Evolutionary conservation across 2,888 invertebrate genomes (phyloP).

Genomic region (Metopia argyrocephala): DNA sequence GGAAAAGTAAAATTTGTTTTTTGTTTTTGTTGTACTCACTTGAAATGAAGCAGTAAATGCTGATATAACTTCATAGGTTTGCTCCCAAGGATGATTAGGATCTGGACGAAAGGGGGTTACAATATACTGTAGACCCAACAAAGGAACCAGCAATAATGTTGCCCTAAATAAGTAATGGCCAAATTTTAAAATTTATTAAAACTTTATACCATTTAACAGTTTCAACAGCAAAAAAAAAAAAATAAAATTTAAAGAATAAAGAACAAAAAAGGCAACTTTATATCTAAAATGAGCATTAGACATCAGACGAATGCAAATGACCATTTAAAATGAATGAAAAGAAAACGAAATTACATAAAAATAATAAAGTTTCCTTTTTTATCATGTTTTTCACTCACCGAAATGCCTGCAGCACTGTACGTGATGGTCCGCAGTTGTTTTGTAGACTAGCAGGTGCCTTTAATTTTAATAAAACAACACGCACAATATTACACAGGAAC

Average conservation of each 20-base stretch:
- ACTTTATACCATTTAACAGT: not conserved
- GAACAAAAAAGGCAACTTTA: too few relatives aligned
- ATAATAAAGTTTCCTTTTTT: not conserved
- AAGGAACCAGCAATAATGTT: conserved; percentile 92
- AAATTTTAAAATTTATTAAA: too few relatives aligned
- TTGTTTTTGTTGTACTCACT: conserved; percentile 83
- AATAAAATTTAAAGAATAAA: too few relatives aligned
- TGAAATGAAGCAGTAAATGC: conserved; percentile 93
- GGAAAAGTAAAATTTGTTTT: too few relatives aligned
- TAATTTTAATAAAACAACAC: conserved; percentile 90
- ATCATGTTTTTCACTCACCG: conserved; percentile 79
- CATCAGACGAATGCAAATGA: too few relatives aligned
- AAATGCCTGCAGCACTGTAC: conserved; percentile 87
- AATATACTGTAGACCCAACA: conserved; percentile 94
- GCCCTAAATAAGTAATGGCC: conserved; percentile 80
- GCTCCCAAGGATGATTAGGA: conserved; percentile 85
- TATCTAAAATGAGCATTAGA: too few relatives aligned
- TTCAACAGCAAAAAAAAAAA: too few relatives aligned
- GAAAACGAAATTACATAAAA: not conserved
- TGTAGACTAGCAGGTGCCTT: conserved; percentile 85
- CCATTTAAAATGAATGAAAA: not conserved
- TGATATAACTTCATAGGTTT: conserved; percentile 89
- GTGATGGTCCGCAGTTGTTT: conserved; percentile 82
- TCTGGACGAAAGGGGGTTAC: conserved; percentile 90
- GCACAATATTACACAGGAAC: conserved; percentile 93